A percentile compares a stretch with the other conserved stretches of the same genome.
These are phyloP conservation scores for Pachycephus smyrnensis DNA, from an alignment of 2,888 invertebrate species.

Conservation along the genomic window DNA sequence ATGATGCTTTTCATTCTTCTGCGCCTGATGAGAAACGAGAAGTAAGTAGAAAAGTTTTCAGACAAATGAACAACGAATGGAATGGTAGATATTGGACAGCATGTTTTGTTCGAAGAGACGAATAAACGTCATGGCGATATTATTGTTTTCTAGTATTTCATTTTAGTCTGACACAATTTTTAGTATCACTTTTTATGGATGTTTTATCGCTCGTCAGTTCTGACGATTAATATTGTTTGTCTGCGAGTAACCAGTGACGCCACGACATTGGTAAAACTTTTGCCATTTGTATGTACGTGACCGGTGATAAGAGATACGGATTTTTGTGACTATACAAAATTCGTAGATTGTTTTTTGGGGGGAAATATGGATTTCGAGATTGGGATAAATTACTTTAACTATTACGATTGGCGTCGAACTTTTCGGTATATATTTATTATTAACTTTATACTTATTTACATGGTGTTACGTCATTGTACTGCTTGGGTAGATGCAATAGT, in stretches of 20 bases:
- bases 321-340: not conserved
- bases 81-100: not conserved
- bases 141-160: not conserved
- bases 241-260: not conserved
- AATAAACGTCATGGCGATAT: not conserved
- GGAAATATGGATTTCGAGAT: not conserved
- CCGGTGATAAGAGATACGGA: not conserved
- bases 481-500: conserved; percentile 1
- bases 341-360: not conserved
- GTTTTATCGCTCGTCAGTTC: not conserved
- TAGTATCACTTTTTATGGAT: not conserved
- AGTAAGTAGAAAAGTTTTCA: not conserved
- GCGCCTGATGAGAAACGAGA: not conserved
- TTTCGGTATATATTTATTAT: conserved; percentile 16
- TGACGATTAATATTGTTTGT: not conserved
- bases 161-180: not conserved
- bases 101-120: not conserved
- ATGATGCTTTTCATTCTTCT: not conserved
- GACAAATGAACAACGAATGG: not conserved
- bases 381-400: not conserved
- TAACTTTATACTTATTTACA: conserved; percentile 23
- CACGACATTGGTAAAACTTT: not conserved
- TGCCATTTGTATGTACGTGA: not conserved
- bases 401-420: not conserved
- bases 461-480: conserved; percentile 19